Conservation (phyloP, 2,113 vertebrate species). For the Abramis brama region DNA sequence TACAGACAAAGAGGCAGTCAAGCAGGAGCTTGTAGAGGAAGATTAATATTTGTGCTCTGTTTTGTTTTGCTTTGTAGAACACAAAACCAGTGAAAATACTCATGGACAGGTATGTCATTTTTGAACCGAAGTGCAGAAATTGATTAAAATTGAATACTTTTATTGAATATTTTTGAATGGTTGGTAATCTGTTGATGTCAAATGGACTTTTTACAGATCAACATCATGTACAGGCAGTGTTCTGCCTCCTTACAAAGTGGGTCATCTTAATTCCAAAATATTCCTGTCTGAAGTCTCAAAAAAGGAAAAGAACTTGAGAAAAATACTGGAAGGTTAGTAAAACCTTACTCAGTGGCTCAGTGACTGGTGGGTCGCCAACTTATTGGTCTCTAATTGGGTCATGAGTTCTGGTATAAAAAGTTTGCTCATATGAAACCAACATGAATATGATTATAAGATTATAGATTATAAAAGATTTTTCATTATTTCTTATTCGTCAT, state of each 20-base stretch:
- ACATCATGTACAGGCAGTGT: constrained; percentile 86
- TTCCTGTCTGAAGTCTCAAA: constrained; percentile 90
- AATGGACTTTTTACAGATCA: constrained; percentile 76
- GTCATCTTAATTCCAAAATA: constrained; percentile 93
- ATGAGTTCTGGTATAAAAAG: neutral
- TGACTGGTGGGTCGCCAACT: neutral
- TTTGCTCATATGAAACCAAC: neutral
- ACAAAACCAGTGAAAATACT: constrained; percentile 97
- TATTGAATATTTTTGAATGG: neutral
- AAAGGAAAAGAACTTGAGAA: constrained; percentile 92
- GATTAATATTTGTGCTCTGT: constrained; percentile 56
- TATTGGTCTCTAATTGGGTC: neutral
- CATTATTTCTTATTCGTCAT: neutral
- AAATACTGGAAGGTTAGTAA: constrained; percentile 88
- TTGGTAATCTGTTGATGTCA: neutral
- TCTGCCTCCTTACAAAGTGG: constrained; percentile 88
- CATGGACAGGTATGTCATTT: constrained; percentile 88
- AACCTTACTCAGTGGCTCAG: neutral
- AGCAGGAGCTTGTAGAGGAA: constrained; percentile 37
- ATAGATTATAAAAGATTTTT: neutral
- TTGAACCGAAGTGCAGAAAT: neutral
- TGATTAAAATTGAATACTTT: neutral
- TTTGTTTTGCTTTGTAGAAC: constrained; percentile 82
- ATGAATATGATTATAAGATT: no score
- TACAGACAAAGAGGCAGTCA: constrained; percentile 34